Evolutionary conservation across 2,797 vertebrate genomes (phyloP).

Genomic region (Sciaenops ocellatus): DNA sequence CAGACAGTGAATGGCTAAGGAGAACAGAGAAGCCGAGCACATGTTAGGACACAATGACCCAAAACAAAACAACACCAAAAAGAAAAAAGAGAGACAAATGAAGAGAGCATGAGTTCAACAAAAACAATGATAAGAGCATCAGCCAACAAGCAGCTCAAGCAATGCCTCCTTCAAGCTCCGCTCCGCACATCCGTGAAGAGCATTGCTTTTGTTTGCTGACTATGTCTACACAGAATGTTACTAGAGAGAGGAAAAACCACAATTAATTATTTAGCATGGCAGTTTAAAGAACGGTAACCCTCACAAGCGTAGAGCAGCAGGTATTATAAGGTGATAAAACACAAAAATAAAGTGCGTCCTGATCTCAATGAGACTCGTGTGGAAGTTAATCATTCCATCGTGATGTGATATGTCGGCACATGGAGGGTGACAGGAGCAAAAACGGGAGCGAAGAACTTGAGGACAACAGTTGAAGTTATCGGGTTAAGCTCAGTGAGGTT

Average conservation of each 20-base stretch:
- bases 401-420: conserved; percentile 41
- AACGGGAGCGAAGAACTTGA: conserved; percentile 33
- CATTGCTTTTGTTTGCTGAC: conserved; percentile 76
- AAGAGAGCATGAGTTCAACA: conserved; percentile 63
- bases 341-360: not conserved
- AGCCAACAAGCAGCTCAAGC: conserved; percentile 77
- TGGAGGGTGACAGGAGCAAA: conserved; percentile 49
- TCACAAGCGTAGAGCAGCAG: conserved; percentile 48
- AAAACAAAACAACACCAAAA: conserved; percentile 48
- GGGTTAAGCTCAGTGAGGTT: conserved; percentile 1
- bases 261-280: conserved; percentile 62
- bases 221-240: conserved; percentile 60
- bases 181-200: conserved; percentile 41
- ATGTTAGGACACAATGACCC: conserved; percentile 84
- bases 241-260: conserved; percentile 55
- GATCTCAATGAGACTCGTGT: conserved; percentile 25
- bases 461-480: not conserved
- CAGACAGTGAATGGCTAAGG: conserved; percentile 89
- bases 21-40: conserved; percentile 88
- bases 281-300: conserved; percentile 45
- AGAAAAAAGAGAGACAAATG: conserved; percentile 53
- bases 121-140: conserved; percentile 70
- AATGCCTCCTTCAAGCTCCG: conserved; percentile 63
- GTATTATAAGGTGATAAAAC: conserved; percentile 46
- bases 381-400: conserved; percentile 40